Evolutionary conservation across 2,888 invertebrate genomes (phyloP).

Genomic region (Drosophila subquinaria): DNA sequence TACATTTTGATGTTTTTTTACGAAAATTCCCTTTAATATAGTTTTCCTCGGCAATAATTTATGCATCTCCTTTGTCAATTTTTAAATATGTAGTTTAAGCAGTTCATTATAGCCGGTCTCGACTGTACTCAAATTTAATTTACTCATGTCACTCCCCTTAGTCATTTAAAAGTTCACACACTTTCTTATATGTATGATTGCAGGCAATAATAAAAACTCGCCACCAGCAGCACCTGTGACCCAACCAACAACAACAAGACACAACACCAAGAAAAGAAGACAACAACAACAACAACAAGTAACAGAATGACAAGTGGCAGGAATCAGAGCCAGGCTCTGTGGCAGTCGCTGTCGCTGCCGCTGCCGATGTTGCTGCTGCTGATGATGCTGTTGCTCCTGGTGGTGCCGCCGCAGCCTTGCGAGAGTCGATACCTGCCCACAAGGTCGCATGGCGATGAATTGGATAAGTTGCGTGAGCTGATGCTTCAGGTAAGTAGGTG

Average conservation of each 20-base stretch:
- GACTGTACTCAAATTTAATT: conserved; percentile 3
- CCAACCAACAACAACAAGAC: conserved; percentile 36
- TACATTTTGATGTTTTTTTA: too few species aligned
- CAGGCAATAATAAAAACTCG: conserved; percentile 26
- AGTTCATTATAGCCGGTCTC: background rate
- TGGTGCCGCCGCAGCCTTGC: conserved; percentile 78
- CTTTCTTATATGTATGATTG: conserved; percentile 19
- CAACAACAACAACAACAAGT: conserved; percentile 39
- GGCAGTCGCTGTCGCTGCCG: conserved; percentile 58
- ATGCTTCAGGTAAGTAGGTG: conserved; percentile 86
- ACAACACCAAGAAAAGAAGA: conserved; percentile 9
- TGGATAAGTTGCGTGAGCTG: conserved; percentile 87
- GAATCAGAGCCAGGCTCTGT: conserved; percentile 36
- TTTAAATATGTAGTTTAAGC: background rate
- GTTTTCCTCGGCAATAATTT: background rate
- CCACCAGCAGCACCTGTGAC: conserved; percentile 38
- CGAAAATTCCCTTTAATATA: too few species aligned
- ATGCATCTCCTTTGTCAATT: too few species aligned
- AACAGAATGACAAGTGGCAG: conserved; percentile 57
- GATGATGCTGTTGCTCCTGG: conserved; percentile 74
- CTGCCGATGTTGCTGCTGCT: conserved; percentile 72
- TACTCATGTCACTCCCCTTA: background rate
- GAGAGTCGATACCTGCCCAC: conserved; percentile 87
- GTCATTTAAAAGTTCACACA: conserved; percentile 32
- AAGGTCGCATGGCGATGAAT: conserved; percentile 86